These are phyloP conservation scores for Corbicula japonica DNA, from an alignment of 2,888 invertebrate genomes.

Conservation along the genomic window DNA sequence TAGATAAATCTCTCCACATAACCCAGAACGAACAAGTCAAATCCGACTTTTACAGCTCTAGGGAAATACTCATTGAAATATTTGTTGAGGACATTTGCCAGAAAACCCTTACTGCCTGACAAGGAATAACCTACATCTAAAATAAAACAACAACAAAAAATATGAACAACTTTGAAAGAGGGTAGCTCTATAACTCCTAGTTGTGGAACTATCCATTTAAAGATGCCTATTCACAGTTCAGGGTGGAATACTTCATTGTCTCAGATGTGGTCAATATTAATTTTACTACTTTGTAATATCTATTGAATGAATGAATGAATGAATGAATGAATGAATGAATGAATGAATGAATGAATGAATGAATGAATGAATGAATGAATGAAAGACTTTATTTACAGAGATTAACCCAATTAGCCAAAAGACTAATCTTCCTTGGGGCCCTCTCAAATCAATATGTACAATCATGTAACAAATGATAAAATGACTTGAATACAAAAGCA, in stretches of 20 bases:
- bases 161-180: not conserved
- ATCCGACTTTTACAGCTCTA: constrained; percentile 71
- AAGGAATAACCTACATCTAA: constrained; percentile 81
- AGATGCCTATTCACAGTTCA: not conserved
- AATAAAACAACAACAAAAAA: constrained; percentile 16
- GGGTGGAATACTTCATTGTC: not conserved
- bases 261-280: not conserved
- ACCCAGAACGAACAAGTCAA: constrained; percentile 67
- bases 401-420: too few relatives aligned
- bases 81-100: constrained; percentile 80
- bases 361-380: too few relatives aligned
- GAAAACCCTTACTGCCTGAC: constrained; percentile 69
- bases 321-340: too few relatives aligned
- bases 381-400: too few relatives aligned
- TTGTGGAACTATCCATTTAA: not conserved
- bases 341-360: too few relatives aligned
- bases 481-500: too few relatives aligned
- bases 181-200: not conserved
- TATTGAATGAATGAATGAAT: too few relatives aligned
- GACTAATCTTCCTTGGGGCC: too few relatives aligned
- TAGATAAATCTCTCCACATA: constrained; percentile 81
- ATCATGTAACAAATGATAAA: too few relatives aligned
- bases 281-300: not conserved
- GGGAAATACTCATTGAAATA: constrained; percentile 83
- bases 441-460: too few relatives aligned